phyloP scores from a whole-genome alignment of 53 echinoderm and acorn worm species.

The Arbacia lixula region DNA sequence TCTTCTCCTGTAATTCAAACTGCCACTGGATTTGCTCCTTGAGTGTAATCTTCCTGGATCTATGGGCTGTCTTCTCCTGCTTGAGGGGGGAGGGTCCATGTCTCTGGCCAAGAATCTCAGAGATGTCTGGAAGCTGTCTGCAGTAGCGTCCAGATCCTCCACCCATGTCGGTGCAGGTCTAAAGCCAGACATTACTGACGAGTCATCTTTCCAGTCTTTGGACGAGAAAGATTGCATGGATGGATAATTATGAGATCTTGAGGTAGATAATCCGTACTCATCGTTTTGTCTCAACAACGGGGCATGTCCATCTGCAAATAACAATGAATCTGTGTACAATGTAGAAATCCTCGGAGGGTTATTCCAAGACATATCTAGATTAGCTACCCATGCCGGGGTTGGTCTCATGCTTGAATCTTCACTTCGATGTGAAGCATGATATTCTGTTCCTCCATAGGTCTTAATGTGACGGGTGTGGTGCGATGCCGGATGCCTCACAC shows the following conservation, averaged over 20 bases:
- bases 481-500: too few relatives aligned
- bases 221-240: background rate
- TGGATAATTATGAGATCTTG: background rate
- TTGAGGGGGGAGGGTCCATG: background rate
- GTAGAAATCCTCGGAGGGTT: conserved; percentile 26
- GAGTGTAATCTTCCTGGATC: too few relatives aligned
- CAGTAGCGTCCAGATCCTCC: conserved; percentile 47
- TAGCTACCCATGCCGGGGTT: conserved; percentile 82
- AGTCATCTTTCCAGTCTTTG: background rate
- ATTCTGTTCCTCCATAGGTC: too few relatives aligned
- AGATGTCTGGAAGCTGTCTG: background rate
- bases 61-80: too few relatives aligned
- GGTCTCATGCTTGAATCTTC: too few relatives aligned
- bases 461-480: too few relatives aligned
- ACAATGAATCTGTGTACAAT: conserved; percentile 17
- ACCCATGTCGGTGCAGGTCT: conserved; percentile 55
- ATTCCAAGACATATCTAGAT: conserved; percentile 60
- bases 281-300: background rate
- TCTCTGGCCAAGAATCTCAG: conserved; percentile 9
- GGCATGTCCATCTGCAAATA: conserved; percentile 15
- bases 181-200: conserved; percentile 34
- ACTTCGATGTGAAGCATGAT: too few relatives aligned
- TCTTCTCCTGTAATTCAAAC: too few relatives aligned
- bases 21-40: too few relatives aligned
- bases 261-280: background rate